Evolutionary conservation across 2,797 vertebrate genomes (phyloP), one percentile per base, ranked within the genome.

Genomic region (Octomys mimax): DNA sequence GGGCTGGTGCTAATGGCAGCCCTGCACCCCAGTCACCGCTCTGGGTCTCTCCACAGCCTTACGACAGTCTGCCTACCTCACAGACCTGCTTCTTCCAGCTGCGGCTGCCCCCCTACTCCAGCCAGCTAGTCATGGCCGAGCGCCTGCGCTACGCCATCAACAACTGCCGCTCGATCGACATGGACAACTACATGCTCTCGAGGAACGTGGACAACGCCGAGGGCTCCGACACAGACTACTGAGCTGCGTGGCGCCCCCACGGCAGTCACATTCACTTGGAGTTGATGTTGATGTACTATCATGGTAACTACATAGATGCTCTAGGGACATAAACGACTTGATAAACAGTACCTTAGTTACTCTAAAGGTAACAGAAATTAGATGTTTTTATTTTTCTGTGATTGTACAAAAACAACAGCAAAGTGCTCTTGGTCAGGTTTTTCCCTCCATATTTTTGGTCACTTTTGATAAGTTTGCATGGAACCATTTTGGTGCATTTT

Each of bases 1-100:
- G 49, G 49, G 81, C 22, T 0, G 4, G 42, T 14, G 36, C 73
- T 18, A 4, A 36, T 5, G 26, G 86, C 26, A 49, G 21, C 21
- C 61, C 1, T 1, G 2, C 31, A 22, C 36, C 39, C 14, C 78
- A 93, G 79, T 98, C 64, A 95, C 81, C 2, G 94, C 57, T 89
- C 94, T 87, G 86, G 90, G 94, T 98, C 97, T 98, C 96, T 97
- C 95, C 83, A 80, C 99, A 99, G 99, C 99, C 99, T 98, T 99
- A 99, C 18, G 99, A 99, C 98, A 99, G 99, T 98, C 98, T 99
- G 98, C 99, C 99, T 98, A 99, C 99, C 99, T 99, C 99, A 98
- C 99, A 99, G 98, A 99, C 99, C 93, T 99, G 99, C 98, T 99
- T 99, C 98, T 99, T 99, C 98, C 99, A 99, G 97, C 98, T 99